Base-by-base conservation (phyloP, 2,888 invertebrate genomes). In the Myopa testacea region DNA sequence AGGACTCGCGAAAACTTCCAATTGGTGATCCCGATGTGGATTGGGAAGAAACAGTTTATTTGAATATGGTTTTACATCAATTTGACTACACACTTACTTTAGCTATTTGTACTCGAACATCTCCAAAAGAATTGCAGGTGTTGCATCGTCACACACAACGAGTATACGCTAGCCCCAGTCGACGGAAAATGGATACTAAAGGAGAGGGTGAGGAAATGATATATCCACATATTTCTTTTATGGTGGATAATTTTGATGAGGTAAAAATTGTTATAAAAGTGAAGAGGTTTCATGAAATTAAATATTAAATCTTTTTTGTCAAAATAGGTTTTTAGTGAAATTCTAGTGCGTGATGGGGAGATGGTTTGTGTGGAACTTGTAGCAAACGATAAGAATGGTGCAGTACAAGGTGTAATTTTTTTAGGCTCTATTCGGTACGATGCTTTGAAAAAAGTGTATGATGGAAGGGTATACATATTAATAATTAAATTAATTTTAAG, bases 231-330 rank as follows among this genome's bases (percentile, higher is more conserved):
- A 97, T 99, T 85, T 99, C 98, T 91, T 99, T 99, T 91, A 98
- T 98, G 94, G 98, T 99, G 79, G 99, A 99, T 90, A 98, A 98
- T 91, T 99, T 98, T 90, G 98, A 99, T 89, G 98, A 98, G 93
- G 98, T 95, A 85, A 8, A 26, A 38, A 34, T 34, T 52, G 26
- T 38, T 40, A 3, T 34, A 63, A 34, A 34, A 26, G 26, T 26
- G 26, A 26, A 26, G 26, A 26, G 26, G 26, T 26, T 26, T 6
- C 3, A 34, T 63, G 34, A 63, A 63, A 63, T n/a, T 68, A 37
- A 37, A n/a, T 12, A 14, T 67, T 67, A 40, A 67, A 16, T 77
- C 14, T 19, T 19, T 3, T 38, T 26, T 10, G 38, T 60, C 4
- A 45, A 70, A 60, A 88, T 96, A 98, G 93, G 98, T 98, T 80